Conservation (phyloP, 2,113 vertebrate genomes). For the Arvicanthis niloticus region DNA sequence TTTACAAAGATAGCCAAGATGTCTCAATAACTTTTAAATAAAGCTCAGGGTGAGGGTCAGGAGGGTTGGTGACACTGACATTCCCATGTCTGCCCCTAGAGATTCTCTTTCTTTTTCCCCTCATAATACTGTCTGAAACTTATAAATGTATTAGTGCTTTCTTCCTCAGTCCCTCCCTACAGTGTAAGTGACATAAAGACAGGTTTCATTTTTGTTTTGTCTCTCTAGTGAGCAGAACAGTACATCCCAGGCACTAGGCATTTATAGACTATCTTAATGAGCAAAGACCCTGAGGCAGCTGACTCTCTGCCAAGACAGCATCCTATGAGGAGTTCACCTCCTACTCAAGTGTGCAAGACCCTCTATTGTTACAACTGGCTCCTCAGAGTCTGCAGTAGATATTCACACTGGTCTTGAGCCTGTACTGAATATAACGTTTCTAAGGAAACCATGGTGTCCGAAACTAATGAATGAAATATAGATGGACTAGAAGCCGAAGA, state of each 20-base stretch:
- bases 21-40: neutral
- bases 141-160: neutral
- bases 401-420: neutral
- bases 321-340: neutral
- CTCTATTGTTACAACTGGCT: neutral
- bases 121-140: neutral
- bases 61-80: neutral
- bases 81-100: neutral
- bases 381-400: neutral
- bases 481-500: slow-evolving; percentile 70
- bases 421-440: slow-evolving; percentile 62
- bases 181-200: neutral
- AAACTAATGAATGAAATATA: slow-evolving; percentile 62
- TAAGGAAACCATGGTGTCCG: slow-evolving; percentile 54
- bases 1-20: neutral
- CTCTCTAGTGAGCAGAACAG: neutral
- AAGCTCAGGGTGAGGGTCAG: neutral
- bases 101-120: neutral
- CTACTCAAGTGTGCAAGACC: neutral
- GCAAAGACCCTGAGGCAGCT: neutral
- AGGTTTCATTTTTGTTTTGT: neutral
- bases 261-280: neutral
- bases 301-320: neutral
- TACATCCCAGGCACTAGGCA: neutral
- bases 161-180: neutral